Evolutionary conservation across 2,797 vertebrate genomes (phyloP).

Genomic region (Podarcis lilfordi): DNA sequence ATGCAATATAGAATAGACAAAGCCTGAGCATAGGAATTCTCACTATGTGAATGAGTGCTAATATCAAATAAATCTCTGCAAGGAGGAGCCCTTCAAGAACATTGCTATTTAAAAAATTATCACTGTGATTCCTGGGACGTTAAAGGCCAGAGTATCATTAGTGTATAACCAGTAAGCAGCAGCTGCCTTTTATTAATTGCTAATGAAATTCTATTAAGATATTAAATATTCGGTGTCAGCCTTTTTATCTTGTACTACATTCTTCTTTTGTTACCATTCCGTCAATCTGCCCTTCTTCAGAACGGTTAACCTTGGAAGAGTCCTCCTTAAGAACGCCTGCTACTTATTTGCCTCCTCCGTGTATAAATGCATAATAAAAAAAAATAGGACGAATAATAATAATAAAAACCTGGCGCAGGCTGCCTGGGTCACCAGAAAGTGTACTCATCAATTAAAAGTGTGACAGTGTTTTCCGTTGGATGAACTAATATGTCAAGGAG

Average conservation of each 20-base stretch:
- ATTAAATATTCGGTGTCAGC: neutral
- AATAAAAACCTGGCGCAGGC: constrained; percentile 32
- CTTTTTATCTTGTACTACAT: constrained; percentile 13
- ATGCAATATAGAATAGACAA: neutral
- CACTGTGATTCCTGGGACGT: neutral
- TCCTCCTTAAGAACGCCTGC: constrained; percentile 42
- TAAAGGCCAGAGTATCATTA: neutral
- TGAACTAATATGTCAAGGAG: constrained; percentile 86
- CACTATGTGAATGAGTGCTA: neutral
- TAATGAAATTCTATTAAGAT: constrained; percentile 17
- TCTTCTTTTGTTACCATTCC: neutral
- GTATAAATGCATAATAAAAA: constrained; percentile 25
- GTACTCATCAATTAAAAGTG: constrained; percentile 85
- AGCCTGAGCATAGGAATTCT: neutral
- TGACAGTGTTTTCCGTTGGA: constrained; percentile 80
- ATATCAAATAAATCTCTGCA: neutral
- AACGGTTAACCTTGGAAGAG: constrained; percentile 77
- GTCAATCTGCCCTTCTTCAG: constrained; percentile 59
- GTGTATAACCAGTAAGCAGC: constrained; percentile 1
- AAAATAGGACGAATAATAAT: constrained; percentile 34
- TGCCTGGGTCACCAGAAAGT: constrained; percentile 71
- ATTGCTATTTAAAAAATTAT: constrained; percentile 12
- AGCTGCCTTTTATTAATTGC: constrained; percentile 7
- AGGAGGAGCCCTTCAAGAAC: neutral
- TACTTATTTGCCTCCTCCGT: constrained; percentile 51